Evolutionary conservation across 2,888 invertebrate species (phyloP).

Genomic region (Drosophila merina): DNA sequence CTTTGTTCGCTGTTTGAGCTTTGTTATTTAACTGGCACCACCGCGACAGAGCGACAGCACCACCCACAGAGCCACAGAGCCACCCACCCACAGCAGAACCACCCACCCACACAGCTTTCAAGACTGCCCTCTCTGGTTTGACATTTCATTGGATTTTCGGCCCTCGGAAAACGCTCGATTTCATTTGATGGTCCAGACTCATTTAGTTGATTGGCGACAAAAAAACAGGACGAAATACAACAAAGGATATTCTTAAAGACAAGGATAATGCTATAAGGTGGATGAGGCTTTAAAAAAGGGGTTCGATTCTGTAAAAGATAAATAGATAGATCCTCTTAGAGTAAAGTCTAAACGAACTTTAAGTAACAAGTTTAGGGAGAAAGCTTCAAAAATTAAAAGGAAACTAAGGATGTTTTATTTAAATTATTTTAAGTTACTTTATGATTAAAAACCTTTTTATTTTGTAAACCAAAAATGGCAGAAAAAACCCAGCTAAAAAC

Average conservation of each 20-base stretch:
- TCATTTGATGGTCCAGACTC: conserved; percentile 72
- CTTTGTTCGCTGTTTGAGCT: conserved; percentile 30
- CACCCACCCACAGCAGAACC: not conserved
- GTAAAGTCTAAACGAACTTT: no score
- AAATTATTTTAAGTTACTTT: no score
- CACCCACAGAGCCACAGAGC: not conserved
- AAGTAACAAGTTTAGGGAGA: not conserved
- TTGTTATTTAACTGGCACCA: conserved; percentile 15
- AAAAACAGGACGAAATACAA: not conserved
- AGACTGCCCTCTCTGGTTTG: conserved; percentile 27
- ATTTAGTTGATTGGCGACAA: conserved; percentile 66
- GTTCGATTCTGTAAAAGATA: no score
- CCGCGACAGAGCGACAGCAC: not conserved
- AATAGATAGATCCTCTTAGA: no score
- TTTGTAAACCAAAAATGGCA: no score
- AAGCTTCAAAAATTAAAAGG: no score
- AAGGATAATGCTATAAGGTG: not conserved
- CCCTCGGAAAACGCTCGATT: conserved; percentile 58
- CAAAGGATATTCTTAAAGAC: not conserved
- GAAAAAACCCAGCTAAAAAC: not conserved
- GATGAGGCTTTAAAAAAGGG: not conserved
- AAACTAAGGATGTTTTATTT: no score
- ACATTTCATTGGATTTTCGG: conserved; percentile 29
- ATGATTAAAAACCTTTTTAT: not conserved
- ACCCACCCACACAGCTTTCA: not conserved